Conservation (phyloP, 2,888 invertebrate genomes). For the Epinotia ramella region DNA sequence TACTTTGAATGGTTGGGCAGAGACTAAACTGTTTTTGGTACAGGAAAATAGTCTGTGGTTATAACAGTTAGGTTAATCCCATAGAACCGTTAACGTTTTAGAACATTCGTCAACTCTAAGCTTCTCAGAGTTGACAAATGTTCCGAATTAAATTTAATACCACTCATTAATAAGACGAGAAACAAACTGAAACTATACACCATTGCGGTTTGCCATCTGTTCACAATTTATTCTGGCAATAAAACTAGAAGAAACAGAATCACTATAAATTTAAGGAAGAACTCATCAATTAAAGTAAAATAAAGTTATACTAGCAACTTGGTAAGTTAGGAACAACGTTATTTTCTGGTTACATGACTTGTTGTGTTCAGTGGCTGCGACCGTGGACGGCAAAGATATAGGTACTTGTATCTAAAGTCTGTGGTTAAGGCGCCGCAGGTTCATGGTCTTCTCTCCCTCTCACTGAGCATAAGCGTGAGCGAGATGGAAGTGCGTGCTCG, state of each 20-base stretch:
- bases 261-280: constrained; percentile 37
- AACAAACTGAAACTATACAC: constrained; percentile 32
- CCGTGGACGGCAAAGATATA: constrained; percentile 3
- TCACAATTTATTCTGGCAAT: constrained; percentile 36
- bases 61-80: constrained; percentile 21
- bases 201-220: constrained; percentile 42
- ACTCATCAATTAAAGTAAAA: constrained; percentile 40
- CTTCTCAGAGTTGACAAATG: constrained; percentile 30
- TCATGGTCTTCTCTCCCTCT: no score
- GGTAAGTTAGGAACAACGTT: background rate
- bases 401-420: constrained; percentile 25
- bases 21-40: constrained; percentile 1
- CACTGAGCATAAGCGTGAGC: no score
- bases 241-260: constrained; percentile 31
- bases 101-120: no score
- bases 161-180: constrained; percentile 34
- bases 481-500: no score
- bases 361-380: background rate
- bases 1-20: background rate
- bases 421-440: no score
- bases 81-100: constrained; percentile 28
- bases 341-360: background rate
- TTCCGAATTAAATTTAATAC: constrained; percentile 26
- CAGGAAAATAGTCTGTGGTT: background rate
- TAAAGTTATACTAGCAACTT: constrained; percentile 9